Evolutionary conservation across 2,113 vertebrate genomes (phyloP).

Genomic region (Sinocyclocheilus anshuiensis): DNA sequence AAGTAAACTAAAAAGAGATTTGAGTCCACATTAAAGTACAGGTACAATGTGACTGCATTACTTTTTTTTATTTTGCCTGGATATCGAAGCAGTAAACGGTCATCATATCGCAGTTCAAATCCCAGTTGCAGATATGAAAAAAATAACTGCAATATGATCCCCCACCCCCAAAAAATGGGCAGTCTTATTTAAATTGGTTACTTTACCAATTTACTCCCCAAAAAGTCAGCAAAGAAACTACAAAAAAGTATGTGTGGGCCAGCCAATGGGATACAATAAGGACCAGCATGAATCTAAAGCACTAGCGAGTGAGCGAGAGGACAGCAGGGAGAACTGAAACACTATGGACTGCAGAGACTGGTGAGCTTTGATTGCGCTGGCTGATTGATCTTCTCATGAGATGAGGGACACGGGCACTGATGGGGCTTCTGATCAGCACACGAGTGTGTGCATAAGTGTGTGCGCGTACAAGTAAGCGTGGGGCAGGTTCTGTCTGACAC

Average conservation of each 20-base stretch:
- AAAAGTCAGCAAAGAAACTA: not conserved
- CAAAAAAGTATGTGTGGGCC: too few species aligned
- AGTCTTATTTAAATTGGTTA: not conserved
- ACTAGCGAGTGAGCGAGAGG: not conserved
- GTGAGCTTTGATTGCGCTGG: conserved; percentile 16
- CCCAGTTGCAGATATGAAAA: not conserved
- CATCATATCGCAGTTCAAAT: not conserved
- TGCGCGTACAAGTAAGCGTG: too few species aligned
- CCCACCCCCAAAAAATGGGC: not conserved
- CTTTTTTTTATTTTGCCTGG: not conserved
- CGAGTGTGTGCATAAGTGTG: not conserved
- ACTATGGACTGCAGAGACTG: not conserved
- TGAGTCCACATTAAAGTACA: too few species aligned
- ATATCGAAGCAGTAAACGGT: not conserved
- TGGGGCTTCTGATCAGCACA: conserved; percentile 26
- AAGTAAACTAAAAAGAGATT: too few species aligned
- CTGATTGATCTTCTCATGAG: conserved; percentile 50
- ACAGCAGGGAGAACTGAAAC: not conserved
- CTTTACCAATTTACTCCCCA: not conserved
- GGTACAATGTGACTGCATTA: too few species aligned
- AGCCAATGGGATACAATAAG: too few species aligned
- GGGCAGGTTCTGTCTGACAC: too few species aligned
- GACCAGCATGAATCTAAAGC: not conserved
- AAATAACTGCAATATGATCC: too few species aligned
- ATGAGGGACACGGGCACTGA: conserved; percentile 27